These are phyloP conservation scores for Drosophila micromelanica DNA, from an alignment of 1,140 invertebrate genomes.

Conservation along the genomic window DNA sequence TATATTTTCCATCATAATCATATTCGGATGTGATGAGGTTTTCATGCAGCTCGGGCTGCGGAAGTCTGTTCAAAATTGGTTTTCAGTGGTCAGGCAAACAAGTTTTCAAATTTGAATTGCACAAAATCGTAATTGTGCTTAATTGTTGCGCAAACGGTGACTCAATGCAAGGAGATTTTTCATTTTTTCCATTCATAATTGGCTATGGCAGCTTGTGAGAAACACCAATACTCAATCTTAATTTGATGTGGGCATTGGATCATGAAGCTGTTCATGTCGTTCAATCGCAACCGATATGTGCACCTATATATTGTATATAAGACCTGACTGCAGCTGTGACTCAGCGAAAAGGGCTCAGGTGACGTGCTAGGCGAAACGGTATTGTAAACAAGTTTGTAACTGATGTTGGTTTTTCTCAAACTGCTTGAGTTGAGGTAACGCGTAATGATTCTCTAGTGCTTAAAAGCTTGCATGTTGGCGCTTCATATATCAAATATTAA, in stretches of 20 bases:
- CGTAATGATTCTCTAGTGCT: background rate
- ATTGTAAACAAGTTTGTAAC: constrained; percentile 13
- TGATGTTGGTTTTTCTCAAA: constrained; percentile 10
- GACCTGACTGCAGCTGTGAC: constrained; percentile 11
- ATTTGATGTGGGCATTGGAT: constrained; percentile 23
- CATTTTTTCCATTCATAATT: constrained; percentile 29
- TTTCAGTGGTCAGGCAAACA: constrained; percentile 40
- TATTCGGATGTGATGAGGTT: constrained; percentile 21
- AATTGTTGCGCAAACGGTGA: constrained; percentile 72
- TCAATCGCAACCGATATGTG: constrained; percentile 13
- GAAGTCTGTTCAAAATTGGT: constrained; percentile 52
- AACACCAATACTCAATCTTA: constrained; percentile 39
- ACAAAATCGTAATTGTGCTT: constrained; percentile 69
- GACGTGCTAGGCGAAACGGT: background rate
- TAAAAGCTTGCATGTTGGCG: no score
- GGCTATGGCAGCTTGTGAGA: constrained; percentile 32
- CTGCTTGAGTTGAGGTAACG: background rate
- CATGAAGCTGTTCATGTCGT: constrained; percentile 35
- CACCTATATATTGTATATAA: background rate
- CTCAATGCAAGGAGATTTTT: constrained; percentile 45
- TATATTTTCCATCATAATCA: constrained; percentile 29
- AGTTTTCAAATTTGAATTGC: constrained; percentile 77
- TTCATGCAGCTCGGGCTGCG: constrained; percentile 23
- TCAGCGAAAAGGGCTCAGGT: constrained; percentile 31
- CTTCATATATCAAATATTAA: no score